phyloP scores from a whole-genome alignment of 1,140 invertebrate genomes.

The Brevipalpus yothersi region DNA sequence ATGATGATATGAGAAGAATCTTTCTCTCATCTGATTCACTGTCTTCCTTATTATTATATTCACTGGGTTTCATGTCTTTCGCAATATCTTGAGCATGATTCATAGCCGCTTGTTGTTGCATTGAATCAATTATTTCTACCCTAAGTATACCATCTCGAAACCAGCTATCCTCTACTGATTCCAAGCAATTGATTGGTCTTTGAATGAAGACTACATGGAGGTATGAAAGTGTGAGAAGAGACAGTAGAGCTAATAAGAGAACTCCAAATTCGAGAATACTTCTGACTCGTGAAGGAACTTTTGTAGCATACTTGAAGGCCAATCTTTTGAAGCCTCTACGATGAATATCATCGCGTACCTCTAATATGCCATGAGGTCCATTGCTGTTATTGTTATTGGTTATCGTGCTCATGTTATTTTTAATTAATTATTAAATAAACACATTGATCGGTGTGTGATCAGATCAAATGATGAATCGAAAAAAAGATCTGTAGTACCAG shows the following conservation, averaged over 20 bases:
- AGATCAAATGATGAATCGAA: no score
- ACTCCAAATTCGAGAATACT: conserved; percentile 72
- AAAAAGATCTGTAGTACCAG: no score
- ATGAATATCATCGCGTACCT: conserved; percentile 18
- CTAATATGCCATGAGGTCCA: neutral
- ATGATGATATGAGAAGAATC: no score
- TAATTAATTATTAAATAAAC: no score
- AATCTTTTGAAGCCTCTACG: conserved; percentile 79
- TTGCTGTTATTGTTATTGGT: neutral
- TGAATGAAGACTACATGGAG: conserved; percentile 82
- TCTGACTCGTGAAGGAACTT: conserved; percentile 57
- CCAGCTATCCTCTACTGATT: conserved; percentile 69
- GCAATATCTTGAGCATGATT: no score
- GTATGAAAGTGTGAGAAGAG: conserved; percentile 48
- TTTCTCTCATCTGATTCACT: no score
- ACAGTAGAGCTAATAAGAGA: conserved; percentile 58
- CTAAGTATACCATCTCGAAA: conserved; percentile 78
- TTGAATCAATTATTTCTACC: conserved; percentile 60
- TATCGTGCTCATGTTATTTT: no score
- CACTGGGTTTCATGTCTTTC: no score
- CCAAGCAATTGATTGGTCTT: conserved; percentile 73
- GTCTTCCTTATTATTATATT: no score
- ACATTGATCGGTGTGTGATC: no score
- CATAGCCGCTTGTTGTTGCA: no score
- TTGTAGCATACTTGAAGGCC: conserved; percentile 62